Conservation (phyloP, 2,888 invertebrate genomes). For the Lasiommata megera region DNA sequence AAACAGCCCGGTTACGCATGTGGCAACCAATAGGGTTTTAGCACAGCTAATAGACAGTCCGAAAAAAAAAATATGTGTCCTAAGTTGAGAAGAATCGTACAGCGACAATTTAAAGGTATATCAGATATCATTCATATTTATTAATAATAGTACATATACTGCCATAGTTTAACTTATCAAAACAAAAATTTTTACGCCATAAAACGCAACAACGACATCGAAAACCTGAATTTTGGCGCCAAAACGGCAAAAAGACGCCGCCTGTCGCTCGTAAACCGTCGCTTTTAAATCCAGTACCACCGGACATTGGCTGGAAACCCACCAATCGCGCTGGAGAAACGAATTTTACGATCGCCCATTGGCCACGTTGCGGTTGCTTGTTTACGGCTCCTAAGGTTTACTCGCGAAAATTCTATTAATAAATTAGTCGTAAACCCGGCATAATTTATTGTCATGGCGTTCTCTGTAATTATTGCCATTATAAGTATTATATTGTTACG, state of each 20-base stretch:
- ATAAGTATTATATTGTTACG: constrained; percentile 67
- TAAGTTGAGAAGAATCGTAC: no score
- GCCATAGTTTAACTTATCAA: constrained; percentile 13
- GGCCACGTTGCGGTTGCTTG: constrained; percentile 69
- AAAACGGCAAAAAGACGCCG: constrained; percentile 75
- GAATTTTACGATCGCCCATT: constrained; percentile 70
- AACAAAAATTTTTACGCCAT: constrained; percentile 15
- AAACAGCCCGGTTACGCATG: no score
- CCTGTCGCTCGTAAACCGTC: constrained; percentile 75
- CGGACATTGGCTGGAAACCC: constrained; percentile 63
- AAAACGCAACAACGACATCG: constrained; percentile 24
- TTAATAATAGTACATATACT: no score
- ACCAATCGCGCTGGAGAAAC: constrained; percentile 67
- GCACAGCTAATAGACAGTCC: no score
- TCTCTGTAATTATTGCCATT: constrained; percentile 74
- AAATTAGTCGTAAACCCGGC: constrained; percentile 75
- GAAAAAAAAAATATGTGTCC: no score
- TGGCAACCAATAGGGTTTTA: no score
- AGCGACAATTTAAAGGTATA: no score
- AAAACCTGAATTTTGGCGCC: constrained; percentile 69
- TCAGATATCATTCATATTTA: no score
- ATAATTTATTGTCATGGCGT: constrained; percentile 74
- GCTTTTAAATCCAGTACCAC: constrained; percentile 71
- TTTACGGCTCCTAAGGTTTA: constrained; percentile 76
- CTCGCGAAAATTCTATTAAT: constrained; percentile 80